Conservation (phyloP, 1,140 invertebrate genomes). For the Acromyrmex heyeri region DNA sequence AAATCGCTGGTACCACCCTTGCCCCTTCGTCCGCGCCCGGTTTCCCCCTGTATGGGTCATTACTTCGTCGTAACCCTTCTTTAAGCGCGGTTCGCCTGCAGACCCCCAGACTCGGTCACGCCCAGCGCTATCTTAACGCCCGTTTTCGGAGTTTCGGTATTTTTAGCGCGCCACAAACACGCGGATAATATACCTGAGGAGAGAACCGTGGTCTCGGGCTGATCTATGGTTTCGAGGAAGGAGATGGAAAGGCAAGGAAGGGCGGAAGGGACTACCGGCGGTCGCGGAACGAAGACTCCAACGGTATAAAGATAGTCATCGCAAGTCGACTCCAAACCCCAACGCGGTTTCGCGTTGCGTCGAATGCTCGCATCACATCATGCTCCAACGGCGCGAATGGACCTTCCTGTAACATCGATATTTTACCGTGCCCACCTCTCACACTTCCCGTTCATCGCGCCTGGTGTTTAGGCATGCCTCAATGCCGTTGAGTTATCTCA, state of each 20-base stretch:
- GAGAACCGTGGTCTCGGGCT: slow-evolving; percentile 45
- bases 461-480: slow-evolving; percentile 34
- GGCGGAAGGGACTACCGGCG: slow-evolving; percentile 34
- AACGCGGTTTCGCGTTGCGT: slow-evolving; percentile 44
- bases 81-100: slow-evolving; percentile 70
- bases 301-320: slow-evolving; percentile 61
- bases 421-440: neutral
- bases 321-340: slow-evolving; percentile 46
- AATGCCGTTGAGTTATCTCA: slow-evolving; percentile 27
- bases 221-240: slow-evolving; percentile 75
- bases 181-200: slow-evolving; percentile 78
- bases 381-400: slow-evolving; percentile 29
- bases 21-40: slow-evolving; percentile 20
- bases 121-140: slow-evolving; percentile 79
- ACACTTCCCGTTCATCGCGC: neutral
- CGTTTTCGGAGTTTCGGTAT: slow-evolving; percentile 77
- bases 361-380: slow-evolving; percentile 56
- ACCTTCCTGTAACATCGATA: neutral
- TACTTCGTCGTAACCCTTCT: slow-evolving; percentile 78
- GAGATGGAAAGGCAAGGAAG: neutral
- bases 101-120: slow-evolving; percentile 75
- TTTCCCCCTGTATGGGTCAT: slow-evolving; percentile 62
- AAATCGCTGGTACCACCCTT: slow-evolving; percentile 45
- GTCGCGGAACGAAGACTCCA: slow-evolving; percentile 35
- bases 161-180: slow-evolving; percentile 73